Evolutionary conservation across 1,140 invertebrate species (phyloP), one percentile per base, ranked within the genome.

Genomic region (Helicoverpa zea): DNA sequence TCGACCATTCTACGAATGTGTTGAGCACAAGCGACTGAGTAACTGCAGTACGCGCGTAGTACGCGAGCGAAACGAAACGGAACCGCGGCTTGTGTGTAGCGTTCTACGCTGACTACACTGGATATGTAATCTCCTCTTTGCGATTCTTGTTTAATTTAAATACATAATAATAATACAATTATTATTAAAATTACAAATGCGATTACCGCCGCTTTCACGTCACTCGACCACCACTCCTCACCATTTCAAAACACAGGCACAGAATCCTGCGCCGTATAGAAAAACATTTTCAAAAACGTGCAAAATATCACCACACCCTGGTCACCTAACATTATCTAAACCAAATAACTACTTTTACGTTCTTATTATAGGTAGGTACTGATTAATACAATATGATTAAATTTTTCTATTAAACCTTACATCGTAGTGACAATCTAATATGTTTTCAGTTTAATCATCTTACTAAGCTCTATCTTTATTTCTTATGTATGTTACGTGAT

Each of bases 231-330:
- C 88, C 89, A 83, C 75, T 79, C 83, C 84, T 87, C 85, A 82
- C 81, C 85, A 86, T 90, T 90, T 88, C 86, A 87, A 90, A 86
- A 89, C 85, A 84, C 87, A 87, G 90, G 88, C 90, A 87, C 89
- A 87, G 88, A 82, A 86, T 86, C 84, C 88, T 88, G 91, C 89
- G 88, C 88, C 89, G 78, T 85, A 90, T 91, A 92, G 89, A 91
- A 94, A 94, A 93, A 94, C 90, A 93, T 93, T 89, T 91, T 95
- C 92, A 95, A 94, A 95, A 95, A 94, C 92, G 91, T 94, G 93
- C 93, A 94, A 94, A 94, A 94, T 94, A 94, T 94, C 93, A 94
- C 93, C 93, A 93, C 93, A 95, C 93, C 93, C 93, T 95, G 93
- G 93, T 95, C 93, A 88, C 93, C 93, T 95, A 95, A 92, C 89